These are phyloP conservation scores for Drosophila barbarae DNA, from an alignment of 2,888 invertebrate species.

Conservation along the genomic window DNA sequence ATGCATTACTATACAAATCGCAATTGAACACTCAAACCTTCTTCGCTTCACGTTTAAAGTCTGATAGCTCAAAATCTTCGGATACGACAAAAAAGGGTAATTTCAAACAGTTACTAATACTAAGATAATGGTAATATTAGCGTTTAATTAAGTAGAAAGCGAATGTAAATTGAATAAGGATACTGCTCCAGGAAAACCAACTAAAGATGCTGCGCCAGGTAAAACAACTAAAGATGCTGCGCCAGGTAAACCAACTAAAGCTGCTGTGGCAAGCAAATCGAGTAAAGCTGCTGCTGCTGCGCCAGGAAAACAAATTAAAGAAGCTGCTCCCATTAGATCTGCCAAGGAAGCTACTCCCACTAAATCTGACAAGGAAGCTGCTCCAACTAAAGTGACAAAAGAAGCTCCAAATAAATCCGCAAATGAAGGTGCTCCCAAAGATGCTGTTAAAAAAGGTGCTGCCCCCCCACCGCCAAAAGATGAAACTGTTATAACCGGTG, in stretches of 20 bases:
- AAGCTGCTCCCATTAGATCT: background rate
- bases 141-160: background rate
- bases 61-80: background rate
- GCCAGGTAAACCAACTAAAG: background rate
- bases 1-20: background rate
- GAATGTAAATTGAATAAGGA: background rate
- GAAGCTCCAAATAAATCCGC: background rate
- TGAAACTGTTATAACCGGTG: background rate
- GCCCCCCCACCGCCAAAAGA: background rate
- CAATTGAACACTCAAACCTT: background rate
- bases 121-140: background rate
- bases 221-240: background rate
- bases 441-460: background rate
- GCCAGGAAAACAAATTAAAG: background rate
- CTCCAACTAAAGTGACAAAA: background rate
- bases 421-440: background rate
- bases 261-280: background rate
- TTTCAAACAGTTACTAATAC: no score
- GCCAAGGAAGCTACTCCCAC: background rate
- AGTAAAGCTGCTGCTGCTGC: background rate
- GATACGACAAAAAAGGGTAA: background rate
- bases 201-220: background rate
- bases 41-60: background rate
- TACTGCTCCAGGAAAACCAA: background rate
- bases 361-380: no score